A percentile compares a stretch with the other conserved stretches of the same genome.
Evolutionary conservation across 2,797 vertebrate genomes (phyloP).

Genomic region (Pyrocephalus nanus): DNA sequence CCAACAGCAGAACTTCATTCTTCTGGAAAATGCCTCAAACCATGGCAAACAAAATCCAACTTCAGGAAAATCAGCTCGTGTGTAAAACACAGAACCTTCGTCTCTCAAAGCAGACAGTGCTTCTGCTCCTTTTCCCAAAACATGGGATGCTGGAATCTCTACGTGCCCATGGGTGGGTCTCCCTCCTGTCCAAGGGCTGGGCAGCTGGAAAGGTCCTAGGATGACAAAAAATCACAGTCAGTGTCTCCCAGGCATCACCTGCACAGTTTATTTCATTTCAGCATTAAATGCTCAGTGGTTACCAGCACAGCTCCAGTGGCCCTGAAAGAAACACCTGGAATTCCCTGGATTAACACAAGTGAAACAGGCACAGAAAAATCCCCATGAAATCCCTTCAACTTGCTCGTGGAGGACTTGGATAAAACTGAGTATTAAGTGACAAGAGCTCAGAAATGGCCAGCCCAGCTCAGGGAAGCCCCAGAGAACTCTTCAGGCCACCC

Average conservation of each 20-base stretch:
- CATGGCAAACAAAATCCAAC: not conserved
- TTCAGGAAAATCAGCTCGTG: not conserved
- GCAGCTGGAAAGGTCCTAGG: not conserved
- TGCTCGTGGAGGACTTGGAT: not conserved
- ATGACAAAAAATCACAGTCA: not conserved
- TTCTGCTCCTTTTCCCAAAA: not conserved
- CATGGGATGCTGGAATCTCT: not conserved
- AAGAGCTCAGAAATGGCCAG: not conserved
- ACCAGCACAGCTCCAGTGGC: not conserved
- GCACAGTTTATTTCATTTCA: not conserved
- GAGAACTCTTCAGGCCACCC: no score
- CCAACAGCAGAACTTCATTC: not conserved
- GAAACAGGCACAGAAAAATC: not conserved
- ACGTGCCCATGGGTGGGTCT: not conserved
- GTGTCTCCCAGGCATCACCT: not conserved
- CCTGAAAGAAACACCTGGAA: not conserved
- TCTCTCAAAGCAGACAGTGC: not conserved
- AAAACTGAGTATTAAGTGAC: not conserved
- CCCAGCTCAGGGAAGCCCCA: not conserved
- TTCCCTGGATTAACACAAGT: not conserved
- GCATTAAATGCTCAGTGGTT: not conserved
- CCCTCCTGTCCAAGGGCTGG: not conserved
- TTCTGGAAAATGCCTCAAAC: not conserved
- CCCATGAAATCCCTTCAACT: not conserved
- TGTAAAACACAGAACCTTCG: not conserved